Evolutionary conservation across 1,140 invertebrate genomes (phyloP).

Genomic region (Heliothis subflexa): DNA sequence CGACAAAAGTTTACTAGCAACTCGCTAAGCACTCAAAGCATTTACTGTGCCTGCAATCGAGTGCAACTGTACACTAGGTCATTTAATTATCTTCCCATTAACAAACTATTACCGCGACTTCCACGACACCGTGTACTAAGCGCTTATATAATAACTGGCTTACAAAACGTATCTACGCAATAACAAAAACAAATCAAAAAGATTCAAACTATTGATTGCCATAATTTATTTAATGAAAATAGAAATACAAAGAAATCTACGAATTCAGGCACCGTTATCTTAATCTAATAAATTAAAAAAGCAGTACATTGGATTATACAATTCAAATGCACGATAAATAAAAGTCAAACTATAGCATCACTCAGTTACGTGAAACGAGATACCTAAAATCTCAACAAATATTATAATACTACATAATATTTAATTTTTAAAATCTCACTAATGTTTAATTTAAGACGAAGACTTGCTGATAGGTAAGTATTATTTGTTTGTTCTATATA

Average conservation of each 20-base stretch:
- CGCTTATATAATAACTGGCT: constrained; percentile 18
- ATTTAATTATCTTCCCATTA: constrained; percentile 12
- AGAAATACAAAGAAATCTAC: constrained; percentile 50
- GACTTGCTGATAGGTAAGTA: constrained; percentile 39
- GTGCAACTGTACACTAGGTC: not conserved
- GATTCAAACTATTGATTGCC: constrained; percentile 39
- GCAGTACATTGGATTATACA: constrained; percentile 19
- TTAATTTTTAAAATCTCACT: constrained; percentile 46
- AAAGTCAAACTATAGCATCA: not conserved
- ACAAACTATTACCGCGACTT: constrained; percentile 8
- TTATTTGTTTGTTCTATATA: constrained; percentile 1
- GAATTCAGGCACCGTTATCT: constrained; percentile 63
- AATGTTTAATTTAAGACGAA: constrained; percentile 48
- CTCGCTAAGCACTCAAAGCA: too few relatives aligned
- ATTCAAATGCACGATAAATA: constrained; percentile 6
- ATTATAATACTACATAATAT: constrained; percentile 29
- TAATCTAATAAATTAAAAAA: constrained; percentile 57
- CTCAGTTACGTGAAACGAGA: constrained; percentile 19
- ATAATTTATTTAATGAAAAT: constrained; percentile 53
- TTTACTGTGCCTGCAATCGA: not conserved
- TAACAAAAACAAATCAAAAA: constrained; percentile 6
- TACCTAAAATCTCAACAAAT: constrained; percentile 40
- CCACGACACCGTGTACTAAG: constrained; percentile 27
- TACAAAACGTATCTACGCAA: constrained; percentile 20
- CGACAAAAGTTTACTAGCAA: too few relatives aligned